A percentile compares a stretch with the other conserved stretches of the same genome.
These are phyloP conservation scores for Pristionchus entomophagus DNA, from an alignment of 2,888 invertebrate genomes.

Conservation along the genomic window DNA sequence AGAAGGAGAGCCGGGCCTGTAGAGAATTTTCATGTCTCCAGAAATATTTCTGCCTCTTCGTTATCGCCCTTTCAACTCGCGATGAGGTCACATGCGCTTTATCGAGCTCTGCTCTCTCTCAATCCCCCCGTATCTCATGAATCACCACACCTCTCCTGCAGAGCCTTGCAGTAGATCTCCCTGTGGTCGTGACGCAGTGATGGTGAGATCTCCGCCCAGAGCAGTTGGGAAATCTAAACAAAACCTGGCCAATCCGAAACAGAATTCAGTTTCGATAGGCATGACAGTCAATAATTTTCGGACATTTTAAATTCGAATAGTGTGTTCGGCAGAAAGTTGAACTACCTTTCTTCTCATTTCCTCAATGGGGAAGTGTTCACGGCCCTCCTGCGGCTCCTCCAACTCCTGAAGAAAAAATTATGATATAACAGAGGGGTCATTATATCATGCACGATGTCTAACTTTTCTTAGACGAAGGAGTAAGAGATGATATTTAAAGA, in stretches of 20 bases:
- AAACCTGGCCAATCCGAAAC: background rate
- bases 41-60: background rate
- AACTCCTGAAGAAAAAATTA: background rate
- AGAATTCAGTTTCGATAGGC: too few relatives aligned
- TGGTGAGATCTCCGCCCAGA: slow-evolving; percentile 35
- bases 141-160: background rate
- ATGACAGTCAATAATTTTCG: too few relatives aligned
- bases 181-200: slow-evolving; percentile 31
- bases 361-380: background rate
- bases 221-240: slow-evolving; percentile 32
- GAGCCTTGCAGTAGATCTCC: background rate
- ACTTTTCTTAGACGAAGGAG: background rate
- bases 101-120: too few relatives aligned
- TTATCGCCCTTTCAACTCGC: background rate
- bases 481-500: too few relatives aligned
- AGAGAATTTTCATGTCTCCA: background rate
- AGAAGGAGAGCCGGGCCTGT: background rate
- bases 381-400: background rate
- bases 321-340: too few relatives aligned
- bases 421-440: too few relatives aligned
- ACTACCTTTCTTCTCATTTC: slow-evolving; percentile 24
- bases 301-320: background rate
- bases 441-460: background rate
- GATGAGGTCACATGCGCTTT: too few relatives aligned
- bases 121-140: too few relatives aligned